Evolutionary conservation across 2,113 vertebrate species (phyloP).

Genomic region (Hyaena hyaena): DNA sequence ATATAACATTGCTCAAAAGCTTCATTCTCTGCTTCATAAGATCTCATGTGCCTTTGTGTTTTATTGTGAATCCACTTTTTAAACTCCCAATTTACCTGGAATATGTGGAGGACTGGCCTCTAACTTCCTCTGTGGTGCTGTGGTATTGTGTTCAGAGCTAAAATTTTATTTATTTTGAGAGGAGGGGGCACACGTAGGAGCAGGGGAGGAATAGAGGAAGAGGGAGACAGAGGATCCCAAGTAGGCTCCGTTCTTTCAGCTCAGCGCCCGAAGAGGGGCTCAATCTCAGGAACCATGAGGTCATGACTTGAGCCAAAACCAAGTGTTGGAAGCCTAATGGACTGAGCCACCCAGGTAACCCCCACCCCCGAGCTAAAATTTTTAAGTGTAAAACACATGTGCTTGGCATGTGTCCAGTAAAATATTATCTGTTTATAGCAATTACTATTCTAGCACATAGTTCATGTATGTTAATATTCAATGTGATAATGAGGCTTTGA

Average conservation of each 20-base stretch:
- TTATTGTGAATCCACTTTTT: neutral
- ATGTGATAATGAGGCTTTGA: neutral
- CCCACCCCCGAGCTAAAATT: neutral
- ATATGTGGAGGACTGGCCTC: neutral
- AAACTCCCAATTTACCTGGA: neutral
- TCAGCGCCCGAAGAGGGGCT: no score
- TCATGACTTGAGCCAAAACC: no score
- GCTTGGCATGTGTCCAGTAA: neutral
- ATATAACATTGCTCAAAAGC: neutral
- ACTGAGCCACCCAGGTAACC: no score
- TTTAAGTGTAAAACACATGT: neutral
- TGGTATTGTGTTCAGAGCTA: neutral
- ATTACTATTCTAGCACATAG: neutral
- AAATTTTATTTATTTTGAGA: neutral
- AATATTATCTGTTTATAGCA: neutral
- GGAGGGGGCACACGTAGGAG: no score
- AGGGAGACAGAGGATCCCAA: no score
- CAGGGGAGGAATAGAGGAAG: no score
- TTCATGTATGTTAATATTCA: neutral
- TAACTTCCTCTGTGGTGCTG: neutral
- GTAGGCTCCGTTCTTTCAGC: no score
- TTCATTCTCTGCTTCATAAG: neutral
- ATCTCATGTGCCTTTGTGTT: neutral
- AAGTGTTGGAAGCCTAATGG: no score
- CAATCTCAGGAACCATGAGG: no score